Conservation (phyloP, 1,140 invertebrate genomes). For the Eufriesea mexicana region DNA sequence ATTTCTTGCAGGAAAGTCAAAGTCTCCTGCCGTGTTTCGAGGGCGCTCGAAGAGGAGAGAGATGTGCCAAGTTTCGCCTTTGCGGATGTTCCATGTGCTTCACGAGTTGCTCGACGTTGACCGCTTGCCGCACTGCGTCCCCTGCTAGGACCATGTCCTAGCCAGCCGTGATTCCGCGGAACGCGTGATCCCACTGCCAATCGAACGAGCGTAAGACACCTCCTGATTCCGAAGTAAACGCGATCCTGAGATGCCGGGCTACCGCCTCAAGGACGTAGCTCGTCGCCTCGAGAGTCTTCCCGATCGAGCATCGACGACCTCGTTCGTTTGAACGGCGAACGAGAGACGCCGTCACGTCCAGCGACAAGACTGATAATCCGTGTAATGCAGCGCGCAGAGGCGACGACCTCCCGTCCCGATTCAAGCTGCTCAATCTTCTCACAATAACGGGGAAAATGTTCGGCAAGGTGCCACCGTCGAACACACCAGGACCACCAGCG, state of each 20-base stretch:
- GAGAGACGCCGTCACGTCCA: conserved; percentile 37
- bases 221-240: not conserved
- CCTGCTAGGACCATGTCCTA: conserved; percentile 38
- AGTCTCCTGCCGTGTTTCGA: conserved; percentile 19
- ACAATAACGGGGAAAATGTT: conserved; percentile 75
- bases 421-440: conserved; percentile 27
- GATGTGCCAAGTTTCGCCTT: conserved; percentile 55
- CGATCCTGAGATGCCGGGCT: conserved; percentile 35
- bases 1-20: conserved; percentile 56
- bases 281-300: conserved; percentile 32
- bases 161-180: conserved; percentile 38
- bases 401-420: conserved; percentile 29
- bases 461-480: conserved; percentile 76
- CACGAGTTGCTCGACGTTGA: not conserved
- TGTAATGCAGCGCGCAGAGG: conserved; percentile 53
- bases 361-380: conserved; percentile 13
- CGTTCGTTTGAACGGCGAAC: not conserved
- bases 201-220: not conserved
- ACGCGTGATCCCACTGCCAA: conserved; percentile 56
- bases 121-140: conserved; percentile 42
- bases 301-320: conserved; percentile 2
- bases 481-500: conserved; percentile 69
- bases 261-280: not conserved
- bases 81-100: conserved; percentile 42
- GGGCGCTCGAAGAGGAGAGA: conserved; percentile 19